Conservation (phyloP, 2,888 invertebrate species). For the Pachymerium ferrugineum region DNA sequence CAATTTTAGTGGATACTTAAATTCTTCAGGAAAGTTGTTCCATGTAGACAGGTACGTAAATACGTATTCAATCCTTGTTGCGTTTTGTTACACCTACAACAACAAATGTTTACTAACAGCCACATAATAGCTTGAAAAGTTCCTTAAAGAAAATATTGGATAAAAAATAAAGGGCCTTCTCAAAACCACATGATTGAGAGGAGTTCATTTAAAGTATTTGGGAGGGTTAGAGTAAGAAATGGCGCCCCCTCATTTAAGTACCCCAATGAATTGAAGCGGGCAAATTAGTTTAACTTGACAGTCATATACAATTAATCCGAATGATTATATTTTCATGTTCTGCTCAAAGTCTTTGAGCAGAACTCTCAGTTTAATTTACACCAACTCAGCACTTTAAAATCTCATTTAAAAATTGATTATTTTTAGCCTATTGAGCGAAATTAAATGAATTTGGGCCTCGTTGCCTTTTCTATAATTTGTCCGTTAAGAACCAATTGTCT, state of each 20-base stretch:
- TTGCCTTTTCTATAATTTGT: not conserved
- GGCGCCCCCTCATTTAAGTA: not conserved
- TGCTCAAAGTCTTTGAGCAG: no score
- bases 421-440: not conserved
- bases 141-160: no score
- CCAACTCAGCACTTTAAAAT: not conserved
- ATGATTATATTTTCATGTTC: not conserved
- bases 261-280: not conserved
- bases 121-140: no score
- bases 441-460: slow-evolving; percentile 15
- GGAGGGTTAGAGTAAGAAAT: not conserved
- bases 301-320: not conserved
- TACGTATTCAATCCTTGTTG: no score
- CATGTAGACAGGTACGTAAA: no score
- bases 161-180: no score
- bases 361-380: not conserved
- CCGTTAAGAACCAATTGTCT: slow-evolving; percentile 3
- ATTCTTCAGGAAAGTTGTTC: no score
- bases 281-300: not conserved
- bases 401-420: not conserved
- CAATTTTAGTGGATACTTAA: no score
- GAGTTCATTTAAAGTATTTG: not conserved
- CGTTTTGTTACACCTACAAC: no score
- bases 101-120: no score
- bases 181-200: no score